A percentile compares a stretch with the other conserved stretches of the same genome.
Evolutionary conservation across 2,888 invertebrate genomes (phyloP).

Genomic region (Norana najaformis): DNA sequence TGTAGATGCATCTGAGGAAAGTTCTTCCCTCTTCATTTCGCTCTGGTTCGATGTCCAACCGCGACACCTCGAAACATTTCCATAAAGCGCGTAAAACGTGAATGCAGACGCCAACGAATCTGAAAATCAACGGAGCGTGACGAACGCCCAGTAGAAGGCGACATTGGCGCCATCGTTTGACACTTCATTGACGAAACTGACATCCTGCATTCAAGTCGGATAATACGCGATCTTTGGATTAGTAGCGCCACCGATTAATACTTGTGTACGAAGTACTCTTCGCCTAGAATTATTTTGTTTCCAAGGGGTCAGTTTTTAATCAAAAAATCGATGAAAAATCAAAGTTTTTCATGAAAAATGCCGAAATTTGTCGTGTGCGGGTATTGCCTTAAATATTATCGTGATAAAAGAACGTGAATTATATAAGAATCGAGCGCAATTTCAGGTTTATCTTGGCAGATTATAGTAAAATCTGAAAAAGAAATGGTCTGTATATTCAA

Average conservation of each 20-base stretch:
- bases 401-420: background rate
- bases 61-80: background rate
- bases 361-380: background rate
- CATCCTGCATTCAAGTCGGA: background rate
- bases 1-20: slow-evolving; percentile 6
- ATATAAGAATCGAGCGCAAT: background rate
- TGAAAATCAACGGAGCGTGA: background rate
- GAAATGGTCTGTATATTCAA: background rate
- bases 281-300: background rate
- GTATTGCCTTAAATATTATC: background rate
- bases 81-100: background rate
- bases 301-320: background rate
- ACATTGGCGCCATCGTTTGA: background rate
- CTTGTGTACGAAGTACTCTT: background rate
- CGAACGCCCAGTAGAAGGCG: background rate
- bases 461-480: no score
- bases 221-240: no score
- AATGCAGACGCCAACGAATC: background rate
- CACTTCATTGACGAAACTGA: background rate
- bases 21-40: slow-evolving; percentile 15
- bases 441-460: background rate
- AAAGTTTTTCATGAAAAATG: no score
- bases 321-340: background rate
- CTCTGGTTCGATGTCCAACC: background rate
- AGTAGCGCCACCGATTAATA: background rate